Percentiles rank a stretch among this genome's conserved stretches.
Conservation (phyloP, 1,140 invertebrate genomes). For the Triops cancriformis region DNA sequence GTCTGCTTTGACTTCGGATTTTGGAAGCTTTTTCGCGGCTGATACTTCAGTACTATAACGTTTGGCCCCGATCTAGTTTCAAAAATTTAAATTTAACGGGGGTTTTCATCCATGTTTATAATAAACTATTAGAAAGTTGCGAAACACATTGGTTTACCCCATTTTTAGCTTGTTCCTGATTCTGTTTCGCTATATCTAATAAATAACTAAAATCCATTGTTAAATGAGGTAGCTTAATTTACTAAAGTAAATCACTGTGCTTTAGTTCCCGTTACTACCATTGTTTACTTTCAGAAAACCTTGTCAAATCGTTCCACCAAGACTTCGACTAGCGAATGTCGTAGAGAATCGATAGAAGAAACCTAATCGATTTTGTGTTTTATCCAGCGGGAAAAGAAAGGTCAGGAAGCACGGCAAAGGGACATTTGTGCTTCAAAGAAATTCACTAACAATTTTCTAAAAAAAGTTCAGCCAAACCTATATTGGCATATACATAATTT, state of each 20-base stretch:
- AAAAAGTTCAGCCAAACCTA: too few species aligned
- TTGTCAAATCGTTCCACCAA: not conserved
- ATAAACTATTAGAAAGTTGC: too few species aligned
- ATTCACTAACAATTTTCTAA: not conserved
- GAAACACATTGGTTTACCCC: constrained; percentile 26
- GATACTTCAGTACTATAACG: constrained; percentile 67
- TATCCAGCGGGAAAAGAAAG: not conserved
- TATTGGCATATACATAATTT: too few species aligned
- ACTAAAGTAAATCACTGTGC: not conserved
- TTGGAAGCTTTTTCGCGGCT: constrained; percentile 70
- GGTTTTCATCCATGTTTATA: too few species aligned
- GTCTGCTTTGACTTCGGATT: constrained; percentile 52
- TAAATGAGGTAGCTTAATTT: not conserved
- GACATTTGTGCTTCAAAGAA: constrained; percentile 15
- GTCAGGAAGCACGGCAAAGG: too few species aligned
- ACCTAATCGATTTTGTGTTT: not conserved
- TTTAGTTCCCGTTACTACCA: constrained; percentile 9
- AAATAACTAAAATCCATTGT: constrained; percentile 32
- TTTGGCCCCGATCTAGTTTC: constrained; percentile 39
- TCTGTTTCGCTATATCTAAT: constrained; percentile 31
- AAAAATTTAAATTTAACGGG: not conserved
- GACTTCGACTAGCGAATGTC: not conserved
- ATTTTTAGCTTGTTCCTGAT: constrained; percentile 30
- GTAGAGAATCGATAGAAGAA: not conserved
- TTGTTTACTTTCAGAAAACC: constrained; percentile 19